Base-by-base conservation (phyloP, 2,113 vertebrate species). In the Alces alces region DNA sequence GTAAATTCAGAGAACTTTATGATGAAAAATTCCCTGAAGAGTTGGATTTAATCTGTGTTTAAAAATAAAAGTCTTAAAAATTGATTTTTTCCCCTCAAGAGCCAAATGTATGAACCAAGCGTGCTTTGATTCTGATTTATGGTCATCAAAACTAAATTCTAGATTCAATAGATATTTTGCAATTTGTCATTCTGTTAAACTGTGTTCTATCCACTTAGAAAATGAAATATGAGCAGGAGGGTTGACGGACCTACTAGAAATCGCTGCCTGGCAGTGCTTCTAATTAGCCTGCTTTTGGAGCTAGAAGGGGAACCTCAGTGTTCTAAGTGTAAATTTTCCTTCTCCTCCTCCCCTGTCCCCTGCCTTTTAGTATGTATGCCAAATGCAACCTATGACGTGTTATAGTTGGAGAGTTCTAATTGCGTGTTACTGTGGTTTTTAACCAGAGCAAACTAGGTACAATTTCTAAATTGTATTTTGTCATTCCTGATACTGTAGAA, bases 61-160 rank as follows among this genome's bases (percentile, higher is more conserved):
- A 95, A 97, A 94, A 96, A 91, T 86, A 93, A 97, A 95, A 92
- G 76, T 96, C 97, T 96, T 96, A 95, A 96, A 86, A 93, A 96
- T 97, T 92, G 94, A 94, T 96, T 96, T 96, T 96, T 0, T 54
- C 8, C 50, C 55, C 73, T 88, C 25, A 95, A 87, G 97, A 92
- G 86, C 73, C 83, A 55, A 91, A 91, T 70, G 45, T 78, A 86
- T 19, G 73, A 96, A 80, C 52, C 84, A 30, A 47, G 33, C 64
- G 7, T 73, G 33, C 80, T 94, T 85, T 82, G 84, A 86, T 97
- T 93, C 94, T 93, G 96, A 95, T 94, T 96, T 88, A 94, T 82
- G 92, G 57, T 84, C 80, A 80, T 93, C 84, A 87, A 8, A 92
- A 78, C 73, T 78, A 57, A 95, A 83, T 83, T 92, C 76, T 73